These are phyloP conservation scores for Andricus quercusramuli DNA, from an alignment of 2,888 invertebrate genomes.

Conservation along the genomic window DNA sequence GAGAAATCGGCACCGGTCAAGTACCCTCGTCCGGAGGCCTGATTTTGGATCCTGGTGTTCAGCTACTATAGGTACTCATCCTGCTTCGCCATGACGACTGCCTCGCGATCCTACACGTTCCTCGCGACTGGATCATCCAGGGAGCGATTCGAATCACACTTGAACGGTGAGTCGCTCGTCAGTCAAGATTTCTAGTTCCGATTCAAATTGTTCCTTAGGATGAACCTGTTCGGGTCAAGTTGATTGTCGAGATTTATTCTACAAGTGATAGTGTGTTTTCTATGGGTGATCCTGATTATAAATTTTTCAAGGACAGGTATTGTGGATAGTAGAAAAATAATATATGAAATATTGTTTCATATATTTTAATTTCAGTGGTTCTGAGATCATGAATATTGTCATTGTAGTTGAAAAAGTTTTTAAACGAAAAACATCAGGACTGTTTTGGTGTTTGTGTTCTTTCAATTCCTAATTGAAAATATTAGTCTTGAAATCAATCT, in stretches of 20 bases:
- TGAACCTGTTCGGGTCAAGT: neutral
- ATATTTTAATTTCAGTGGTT: too few species aligned
- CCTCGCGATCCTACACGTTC: slow-evolving; percentile 37
- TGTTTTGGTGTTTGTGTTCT: neutral
- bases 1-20: neutral
- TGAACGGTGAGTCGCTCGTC: slow-evolving; percentile 53
- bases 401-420: neutral
- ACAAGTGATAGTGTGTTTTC: neutral
- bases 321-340: too few species aligned
- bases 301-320: neutral
- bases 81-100: slow-evolving; percentile 47
- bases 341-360: too few species aligned
- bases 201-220: neutral
- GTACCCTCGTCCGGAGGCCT: neutral
- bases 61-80: neutral
- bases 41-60: slow-evolving; percentile 14
- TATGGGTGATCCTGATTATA: neutral
- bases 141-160: slow-evolving; percentile 48
- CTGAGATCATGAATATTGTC: too few species aligned
- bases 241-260: neutral
- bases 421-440: neutral
- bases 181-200: neutral
- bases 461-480: neutral
- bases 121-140: slow-evolving; percentile 42
- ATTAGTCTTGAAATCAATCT: too few species aligned